Evolutionary conservation across 2,888 invertebrate species (phyloP), one percentile per base, ranked within the genome.

Genomic region (Drosophila kanekoi): DNA sequence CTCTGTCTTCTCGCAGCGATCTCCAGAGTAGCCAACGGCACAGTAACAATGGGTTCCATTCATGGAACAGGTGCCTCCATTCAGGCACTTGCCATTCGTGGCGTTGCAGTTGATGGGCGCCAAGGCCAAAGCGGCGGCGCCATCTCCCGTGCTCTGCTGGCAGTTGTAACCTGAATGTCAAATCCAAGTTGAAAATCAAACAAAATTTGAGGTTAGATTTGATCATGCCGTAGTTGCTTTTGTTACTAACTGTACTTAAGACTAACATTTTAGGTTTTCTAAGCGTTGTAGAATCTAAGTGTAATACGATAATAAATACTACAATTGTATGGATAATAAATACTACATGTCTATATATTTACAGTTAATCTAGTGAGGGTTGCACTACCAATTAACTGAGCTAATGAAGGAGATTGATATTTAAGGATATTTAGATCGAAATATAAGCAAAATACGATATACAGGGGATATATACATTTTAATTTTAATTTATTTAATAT

Each of bases 31-130:
- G 11, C 92, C 92, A 0, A 80, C 70, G 6, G 91, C 78, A 57
- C 93, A 93, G 41, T 92, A 91, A 57, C 93, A 93, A 47, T 91
- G 90, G 4, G 92, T 91, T 37, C 91, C 91, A 61, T 92, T 92
- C 71, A 90, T 79, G 11, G 91, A 90, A 76, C 92, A 93, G 40
- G 92, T 92, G 49, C 92, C 93, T 6, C 92, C 92, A 58, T 93
- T 92, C 9, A 91, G 48, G 60, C 93, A 93, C 56, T 90, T 90
- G 54, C 92, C 92, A 54, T 84, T 85, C 28, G 91, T 91, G 35
- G 82, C 82, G 59, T 87, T 79, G 20, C 90, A 90, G 43, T 79
- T 87, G 57, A 89, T 81, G 32, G 89, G 87, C n/a, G 72, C 63
- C 40, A 81, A 47, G 16, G 82, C 80, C 63, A 83, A 51, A 3